Percentiles rank a stretch among this genome's conserved stretches.
Conservation (phyloP, 2,113 vertebrate species). For the Noctilio leporinus region DNA sequence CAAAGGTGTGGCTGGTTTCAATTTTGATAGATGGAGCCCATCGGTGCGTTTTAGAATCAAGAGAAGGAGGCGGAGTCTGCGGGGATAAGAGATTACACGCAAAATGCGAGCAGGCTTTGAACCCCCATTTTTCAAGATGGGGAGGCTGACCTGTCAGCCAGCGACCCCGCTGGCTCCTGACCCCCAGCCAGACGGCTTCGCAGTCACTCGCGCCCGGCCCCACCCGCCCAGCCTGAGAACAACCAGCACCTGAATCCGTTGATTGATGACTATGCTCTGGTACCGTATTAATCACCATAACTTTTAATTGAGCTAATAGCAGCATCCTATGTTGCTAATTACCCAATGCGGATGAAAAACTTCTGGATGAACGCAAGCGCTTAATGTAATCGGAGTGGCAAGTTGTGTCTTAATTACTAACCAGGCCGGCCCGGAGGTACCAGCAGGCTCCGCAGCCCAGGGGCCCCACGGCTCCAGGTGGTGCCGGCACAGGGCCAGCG, state of each 20-base stretch:
- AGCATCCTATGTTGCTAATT: constrained; percentile 71
- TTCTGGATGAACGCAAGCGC: constrained; percentile 62
- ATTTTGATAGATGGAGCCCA: accelerated
- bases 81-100: accelerated
- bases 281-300: constrained; percentile 70
- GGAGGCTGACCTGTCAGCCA: background rate
- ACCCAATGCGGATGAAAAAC: constrained; percentile 54
- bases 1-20: background rate
- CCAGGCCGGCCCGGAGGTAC: constrained; percentile 35
- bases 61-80: accelerated
- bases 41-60: accelerated
- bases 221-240: background rate
- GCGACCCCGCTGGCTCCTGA: accelerated
- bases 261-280: constrained; percentile 60
- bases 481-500: background rate
- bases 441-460: background rate
- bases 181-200: background rate
- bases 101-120: background rate
- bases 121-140: background rate
- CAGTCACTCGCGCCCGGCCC: background rate
- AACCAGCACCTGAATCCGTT: background rate
- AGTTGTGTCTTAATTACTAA: constrained; percentile 72
- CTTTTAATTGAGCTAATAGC: constrained; percentile 68
- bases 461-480: background rate
- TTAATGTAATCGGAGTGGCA: constrained; percentile 64